Percentiles rank a stretch among this genome's conserved stretches.
Conservation (phyloP, 1,140 invertebrate species). For the Ganaspis sp. region DNA sequence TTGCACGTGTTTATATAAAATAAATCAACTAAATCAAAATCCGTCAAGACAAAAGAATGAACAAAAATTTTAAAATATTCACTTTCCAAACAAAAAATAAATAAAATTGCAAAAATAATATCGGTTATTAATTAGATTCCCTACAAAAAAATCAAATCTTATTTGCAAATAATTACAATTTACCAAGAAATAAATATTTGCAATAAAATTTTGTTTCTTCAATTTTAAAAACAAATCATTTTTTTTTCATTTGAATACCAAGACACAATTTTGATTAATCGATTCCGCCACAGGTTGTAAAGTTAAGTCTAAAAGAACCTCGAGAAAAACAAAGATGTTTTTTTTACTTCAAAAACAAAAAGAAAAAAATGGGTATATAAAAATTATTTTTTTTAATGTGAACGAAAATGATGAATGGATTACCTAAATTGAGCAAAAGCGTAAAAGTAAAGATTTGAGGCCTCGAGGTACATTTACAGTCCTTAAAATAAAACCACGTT, state of each 20-base stretch:
- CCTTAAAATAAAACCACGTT: slow-evolving; percentile 41
- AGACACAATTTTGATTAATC: background rate
- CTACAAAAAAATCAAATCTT: too few species aligned
- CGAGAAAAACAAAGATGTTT: background rate
- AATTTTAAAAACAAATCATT: background rate
- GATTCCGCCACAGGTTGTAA: slow-evolving; percentile 23
- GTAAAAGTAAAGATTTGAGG: background rate
- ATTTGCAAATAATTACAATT: too few species aligned
- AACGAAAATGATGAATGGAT: background rate
- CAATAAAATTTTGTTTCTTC: background rate
- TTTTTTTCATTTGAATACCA: background rate
- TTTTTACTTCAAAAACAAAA: background rate
- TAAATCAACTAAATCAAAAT: background rate
- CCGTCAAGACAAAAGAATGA: background rate
- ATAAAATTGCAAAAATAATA: too few species aligned
- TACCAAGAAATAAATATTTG: too few species aligned
- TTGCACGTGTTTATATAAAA: background rate
- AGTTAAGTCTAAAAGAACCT: background rate
- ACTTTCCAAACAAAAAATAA: too few species aligned
- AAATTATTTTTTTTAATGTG: background rate
- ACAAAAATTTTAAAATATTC: too few species aligned
- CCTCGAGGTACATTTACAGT: slow-evolving; percentile 56
- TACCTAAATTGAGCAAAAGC: background rate
- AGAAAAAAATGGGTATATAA: background rate
- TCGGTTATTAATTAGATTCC: too few species aligned